These are phyloP conservation scores for Drosophila nr. fundita DNA, from an alignment of 2,888 invertebrate species.

Conservation along the genomic window DNA sequence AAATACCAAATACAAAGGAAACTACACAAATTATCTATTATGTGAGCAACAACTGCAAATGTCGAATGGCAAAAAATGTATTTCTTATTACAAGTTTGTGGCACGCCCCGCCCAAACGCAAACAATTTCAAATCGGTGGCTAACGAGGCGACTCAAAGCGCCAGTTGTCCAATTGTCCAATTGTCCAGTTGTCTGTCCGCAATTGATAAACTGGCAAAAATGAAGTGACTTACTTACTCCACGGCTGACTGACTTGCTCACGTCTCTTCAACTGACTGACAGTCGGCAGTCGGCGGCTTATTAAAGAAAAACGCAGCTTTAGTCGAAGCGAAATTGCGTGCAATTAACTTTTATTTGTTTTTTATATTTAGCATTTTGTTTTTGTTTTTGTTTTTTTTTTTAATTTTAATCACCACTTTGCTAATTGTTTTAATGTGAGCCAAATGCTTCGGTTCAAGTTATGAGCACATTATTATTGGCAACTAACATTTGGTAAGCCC, in stretches of 20 bases:
- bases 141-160: constrained; percentile 72
- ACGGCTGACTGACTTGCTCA: constrained; percentile 23
- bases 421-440: constrained; percentile 63
- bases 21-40: constrained; percentile 56
- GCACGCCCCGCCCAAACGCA: constrained; percentile 50
- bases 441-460: constrained; percentile 44
- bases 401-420: constrained; percentile 31
- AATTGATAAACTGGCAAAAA: constrained; percentile 77
- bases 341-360: constrained; percentile 40
- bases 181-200: constrained; percentile 56
- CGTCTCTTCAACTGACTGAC: constrained; percentile 15
- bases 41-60: constrained; percentile 51
- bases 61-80: constrained; percentile 63
- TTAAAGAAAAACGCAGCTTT: constrained; percentile 52
- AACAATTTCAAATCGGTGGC: constrained; percentile 35
- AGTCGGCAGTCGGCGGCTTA: constrained; percentile 31
- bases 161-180: constrained; percentile 49
- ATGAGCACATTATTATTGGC: constrained; percentile 30
- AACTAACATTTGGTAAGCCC: constrained; percentile 13
- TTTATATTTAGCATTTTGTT: constrained; percentile 8
- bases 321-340: constrained; percentile 19
- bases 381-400: constrained; percentile 22
- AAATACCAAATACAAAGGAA: not conserved
- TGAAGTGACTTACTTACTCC: constrained; percentile 44
- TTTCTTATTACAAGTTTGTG: constrained; percentile 51